Conservation (phyloP, 1,140 invertebrate genomes). For the Listronotus bonariensis region DNA sequence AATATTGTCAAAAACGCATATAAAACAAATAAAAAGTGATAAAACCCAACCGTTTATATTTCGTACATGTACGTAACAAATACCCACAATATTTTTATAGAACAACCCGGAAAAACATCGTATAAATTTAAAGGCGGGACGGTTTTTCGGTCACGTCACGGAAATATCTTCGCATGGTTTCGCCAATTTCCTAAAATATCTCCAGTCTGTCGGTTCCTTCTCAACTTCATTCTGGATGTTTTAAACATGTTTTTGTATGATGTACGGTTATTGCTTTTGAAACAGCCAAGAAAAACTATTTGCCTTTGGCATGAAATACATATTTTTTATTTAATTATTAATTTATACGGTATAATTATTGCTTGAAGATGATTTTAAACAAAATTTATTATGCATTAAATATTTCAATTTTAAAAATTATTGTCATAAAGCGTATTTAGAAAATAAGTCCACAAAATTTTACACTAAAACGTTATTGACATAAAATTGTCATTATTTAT, state of each 20-base stretch:
- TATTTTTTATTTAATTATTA: no score
- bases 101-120: constrained; percentile 15
- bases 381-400: no score
- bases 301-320: no score
- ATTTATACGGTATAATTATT: no score
- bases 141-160: constrained; percentile 29
- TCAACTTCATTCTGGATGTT: background rate
- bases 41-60: background rate
- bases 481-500: no score
- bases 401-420: no score
- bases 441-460: no score
- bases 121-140: constrained; percentile 33
- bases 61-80: constrained; percentile 1
- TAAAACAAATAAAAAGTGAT: background rate
- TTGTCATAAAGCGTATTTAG: no score
- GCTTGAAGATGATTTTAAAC: no score
- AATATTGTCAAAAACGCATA: no score
- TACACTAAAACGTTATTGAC: no score
- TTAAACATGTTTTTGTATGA: constrained; percentile 10
- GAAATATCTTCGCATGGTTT: constrained; percentile 25
- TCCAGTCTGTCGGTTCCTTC: background rate
- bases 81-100: constrained; percentile 25
- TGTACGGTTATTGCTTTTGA: background rate
- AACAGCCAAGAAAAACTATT: background rate
- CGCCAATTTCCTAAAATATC: constrained; percentile 24